Base-by-base conservation (phyloP, 2,113 vertebrate genomes). In the Oceanites oceanicus region DNA sequence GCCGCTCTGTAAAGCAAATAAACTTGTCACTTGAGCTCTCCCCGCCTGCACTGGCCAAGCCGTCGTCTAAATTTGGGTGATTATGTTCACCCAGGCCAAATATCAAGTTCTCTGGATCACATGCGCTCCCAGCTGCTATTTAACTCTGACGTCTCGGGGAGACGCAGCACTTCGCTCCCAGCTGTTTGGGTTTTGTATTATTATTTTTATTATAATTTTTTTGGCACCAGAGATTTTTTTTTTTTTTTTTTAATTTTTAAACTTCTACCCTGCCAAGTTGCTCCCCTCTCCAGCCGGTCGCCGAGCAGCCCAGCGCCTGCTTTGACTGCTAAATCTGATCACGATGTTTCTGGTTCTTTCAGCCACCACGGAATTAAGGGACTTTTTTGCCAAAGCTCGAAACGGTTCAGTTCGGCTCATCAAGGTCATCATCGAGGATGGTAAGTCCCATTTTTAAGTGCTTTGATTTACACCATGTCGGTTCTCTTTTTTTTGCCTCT, bases 341-440 rank as follows among this genome's bases (percentile, higher is more conserved):
- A 96, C 96, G 10, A 99, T 99, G 99, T 99, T 99, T 98, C 98
- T 99, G 94, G 98, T 99, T 97, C 98, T 99, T 77, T 67, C 99
- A 99, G 99, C 99, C 90, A 99, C 99, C 21, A 97, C 98, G 34
- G 99, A 99, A 94, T 98, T 99, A 97, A 99, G 98, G 97, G 99
- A 99, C 66, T 99, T 99, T 96, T 99, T 99, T 97, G 98, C 99
- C 90, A 99, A 98, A 95, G 99, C 99, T 4, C 99, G 99, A 73
- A 99, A 98, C 38, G 99, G 99, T 95, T 98, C 98, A 7, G 92
- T 99, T 93, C 98, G 99, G 91, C 98, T 99, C 89, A 99, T 99
- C 97, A 99, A 99, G 98, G 99, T 99, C 47, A 23, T 99, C 97
- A 99, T 99, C 42, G 98, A 98, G 97, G 99, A 99, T 34, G 99